Percentiles rank a stretch among this genome's conserved stretches.
Conservation (phyloP, 2,113 vertebrate genomes). For the Nematolebias whitei region DNA sequence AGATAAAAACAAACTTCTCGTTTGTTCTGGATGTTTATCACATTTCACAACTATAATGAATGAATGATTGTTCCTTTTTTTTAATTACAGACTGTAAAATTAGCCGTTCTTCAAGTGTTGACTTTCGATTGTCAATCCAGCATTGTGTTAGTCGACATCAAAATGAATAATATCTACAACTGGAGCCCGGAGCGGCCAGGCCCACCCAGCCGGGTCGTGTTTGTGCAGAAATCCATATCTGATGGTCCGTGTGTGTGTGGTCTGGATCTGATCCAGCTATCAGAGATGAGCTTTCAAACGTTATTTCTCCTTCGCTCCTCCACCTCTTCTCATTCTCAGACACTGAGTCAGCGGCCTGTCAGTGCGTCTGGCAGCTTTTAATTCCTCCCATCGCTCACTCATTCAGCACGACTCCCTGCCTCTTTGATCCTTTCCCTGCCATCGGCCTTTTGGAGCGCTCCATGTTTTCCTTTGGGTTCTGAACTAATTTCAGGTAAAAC, state of each 20-base stretch:
- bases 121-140: constrained; percentile 26
- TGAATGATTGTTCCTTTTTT: not conserved
- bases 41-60: not conserved
- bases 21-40: not conserved
- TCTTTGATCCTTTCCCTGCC: constrained; percentile 7
- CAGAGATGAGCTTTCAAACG: constrained; percentile 61
- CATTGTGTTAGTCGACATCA: constrained; percentile 32
- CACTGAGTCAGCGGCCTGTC: constrained; percentile 61
- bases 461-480: not conserved
- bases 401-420: constrained; percentile 7
- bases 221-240: constrained; percentile 45
- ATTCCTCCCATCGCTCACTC: constrained; percentile 36
- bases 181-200: constrained; percentile 59
- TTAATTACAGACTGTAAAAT: not conserved
- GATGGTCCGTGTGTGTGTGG: constrained; percentile 70
- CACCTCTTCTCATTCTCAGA: constrained; percentile 63
- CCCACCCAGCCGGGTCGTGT: constrained; percentile 75
- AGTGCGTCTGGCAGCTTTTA: constrained; percentile 44
- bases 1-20: not conserved
- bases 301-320: constrained; percentile 37
- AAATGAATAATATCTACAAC: constrained; percentile 46
- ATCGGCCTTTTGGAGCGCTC: not conserved
- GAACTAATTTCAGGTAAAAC: not conserved
- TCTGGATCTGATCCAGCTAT: constrained; percentile 74
- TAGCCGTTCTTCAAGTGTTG: not conserved